Evolutionary conservation across 2,797 vertebrate genomes (phyloP), one percentile per base, ranked within the genome.

Genomic region (Tamandua tetradactyla): DNA sequence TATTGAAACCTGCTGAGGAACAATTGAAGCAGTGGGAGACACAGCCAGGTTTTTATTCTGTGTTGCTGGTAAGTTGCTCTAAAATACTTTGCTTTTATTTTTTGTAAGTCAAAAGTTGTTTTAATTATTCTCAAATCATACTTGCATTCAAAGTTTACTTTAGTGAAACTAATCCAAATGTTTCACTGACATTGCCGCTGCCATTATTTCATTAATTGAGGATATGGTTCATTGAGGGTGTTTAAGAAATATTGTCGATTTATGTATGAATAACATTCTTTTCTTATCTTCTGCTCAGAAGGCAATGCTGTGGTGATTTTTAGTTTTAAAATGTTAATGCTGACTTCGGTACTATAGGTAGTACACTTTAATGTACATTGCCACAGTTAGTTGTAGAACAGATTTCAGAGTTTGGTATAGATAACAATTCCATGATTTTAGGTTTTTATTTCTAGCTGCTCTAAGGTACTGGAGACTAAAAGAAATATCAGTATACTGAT

Each of bases 1-100:
- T 99, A 72, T 97, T 99, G 97, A 99, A 99, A 96, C 99, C 99
- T 62, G 99, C 99, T 0, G 99, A 99, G 97, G 99, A 99, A 91
- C 99, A 99, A 69, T 98, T 99, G 94, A 98, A 98, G 90, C 99
- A 99, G 97, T 99, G 99, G 99, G 99, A 99, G 97, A 99, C 99
- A 1, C 99, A 99, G 98, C 99, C 99, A 25, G 99, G 99, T 71
- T 99, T 99, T 98, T 99, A 99, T 97, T 99, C 99, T 6, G 99
- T 99, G 68, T 98, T 99, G 61, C 98, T 99, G 99, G 99, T 99
- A 98, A 98, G 98, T 97, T 92, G 79, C 80, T 94, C 35, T 93
- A 44, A 66, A 88, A 55, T 72, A 61, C 35, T 94, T 94, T 40
- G 57, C 37, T 81, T 71, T 72, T 72, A 22, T 66, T 89, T 95